Conservation (phyloP, 2,113 vertebrate genomes). For the Felis catus region DNA sequence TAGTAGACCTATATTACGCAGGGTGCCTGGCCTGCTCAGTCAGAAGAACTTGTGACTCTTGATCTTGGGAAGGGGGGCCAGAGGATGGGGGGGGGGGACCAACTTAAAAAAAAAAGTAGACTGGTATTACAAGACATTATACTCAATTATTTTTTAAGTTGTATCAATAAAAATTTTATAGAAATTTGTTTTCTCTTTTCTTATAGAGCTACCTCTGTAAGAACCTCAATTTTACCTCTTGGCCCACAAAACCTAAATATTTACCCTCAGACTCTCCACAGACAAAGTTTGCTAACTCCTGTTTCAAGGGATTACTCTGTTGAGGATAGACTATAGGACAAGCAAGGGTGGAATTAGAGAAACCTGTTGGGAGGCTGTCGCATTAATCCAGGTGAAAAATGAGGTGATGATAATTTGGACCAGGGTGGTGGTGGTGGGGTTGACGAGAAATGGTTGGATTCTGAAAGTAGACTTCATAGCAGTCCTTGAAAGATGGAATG, state of each 20-base stretch:
- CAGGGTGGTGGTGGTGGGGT: background rate
- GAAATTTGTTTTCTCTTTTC: background rate
- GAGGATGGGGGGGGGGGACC: no score
- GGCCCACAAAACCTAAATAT: background rate
- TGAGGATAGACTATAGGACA: background rate
- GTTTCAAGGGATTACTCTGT: background rate
- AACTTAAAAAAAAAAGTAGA: background rate
- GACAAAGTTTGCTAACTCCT: background rate
- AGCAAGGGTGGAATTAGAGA: background rate
- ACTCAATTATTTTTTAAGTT: constrained; percentile 14
- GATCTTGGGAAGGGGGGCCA: background rate
- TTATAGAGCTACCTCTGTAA: background rate
- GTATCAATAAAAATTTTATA: background rate
- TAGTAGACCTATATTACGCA: background rate
- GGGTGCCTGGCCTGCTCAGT: background rate
- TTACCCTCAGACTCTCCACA: background rate
- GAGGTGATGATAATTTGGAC: background rate
- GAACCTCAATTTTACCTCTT: background rate
- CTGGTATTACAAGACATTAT: background rate
- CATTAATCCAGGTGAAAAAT: background rate
- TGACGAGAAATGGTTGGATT: background rate
- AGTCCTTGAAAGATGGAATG: background rate
- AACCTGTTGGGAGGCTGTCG: background rate
- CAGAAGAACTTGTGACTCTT: background rate
- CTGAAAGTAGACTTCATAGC: background rate